Evolutionary conservation across 2,888 invertebrate genomes (phyloP), one percentile per base, ranked within the genome.

Genomic region (Harpalus rufipes): DNA sequence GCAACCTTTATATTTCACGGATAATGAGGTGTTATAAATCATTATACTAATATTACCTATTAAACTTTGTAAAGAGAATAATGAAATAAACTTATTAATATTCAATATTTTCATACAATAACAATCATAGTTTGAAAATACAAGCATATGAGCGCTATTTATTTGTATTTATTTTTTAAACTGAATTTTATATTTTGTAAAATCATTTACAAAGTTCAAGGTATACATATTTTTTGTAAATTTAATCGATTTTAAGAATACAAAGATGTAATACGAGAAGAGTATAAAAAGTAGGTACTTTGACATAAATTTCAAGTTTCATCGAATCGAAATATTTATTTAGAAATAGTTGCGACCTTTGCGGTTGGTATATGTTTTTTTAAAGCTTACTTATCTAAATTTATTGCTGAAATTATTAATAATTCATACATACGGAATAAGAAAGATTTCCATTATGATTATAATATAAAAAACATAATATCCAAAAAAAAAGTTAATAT

Each of bases 151-250:
- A 32, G 32, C 5, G 32, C 14, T 59, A n/a, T 4, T 10, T 10
- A 44, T 44, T 3, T 44, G 7, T 51, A n/a, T n/a, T n/a, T 51
- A 0, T 51, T 51, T 59, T 59, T 59, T 10, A 3, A 59, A 14
- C 0, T n/a, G n/a, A 12, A 56, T 51, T n/a, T 74, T 74, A 44
- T 74, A 7, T 44, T 74, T 44, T 16, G 2, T 72, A 16, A 39
- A 72, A 58, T 78, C 51, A 51, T 8, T 51, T 78, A 14, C 21
- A 78, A 78, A 78, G 78, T 78, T 78, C 78, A 78, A 78, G 78
- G 78, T 76, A 12, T 76, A 56, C 56, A 56, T 56, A 58, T 21
- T 51, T 44, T 76, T 72, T n/a, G 72, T 41, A 41, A n/a, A 76
- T 76, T 76, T 76, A 41, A 25, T 51, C n/a, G 12, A 25, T 68